phyloP scores from a whole-genome alignment of 2,797 vertebrate species.

The Hoplostethus atlanticus region DNA sequence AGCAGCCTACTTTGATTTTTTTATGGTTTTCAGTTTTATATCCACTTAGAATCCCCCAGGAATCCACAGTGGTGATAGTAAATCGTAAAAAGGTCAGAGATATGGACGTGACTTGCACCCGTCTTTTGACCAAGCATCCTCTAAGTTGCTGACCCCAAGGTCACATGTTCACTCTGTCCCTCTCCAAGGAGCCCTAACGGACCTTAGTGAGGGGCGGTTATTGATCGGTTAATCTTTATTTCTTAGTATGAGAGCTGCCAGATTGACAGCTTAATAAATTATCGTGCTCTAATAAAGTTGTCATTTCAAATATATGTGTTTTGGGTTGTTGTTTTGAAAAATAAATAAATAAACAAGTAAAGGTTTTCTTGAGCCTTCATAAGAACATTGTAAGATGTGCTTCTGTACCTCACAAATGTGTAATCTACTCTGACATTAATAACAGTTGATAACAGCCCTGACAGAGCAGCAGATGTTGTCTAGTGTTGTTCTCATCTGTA shows the following conservation, averaged over 20 bases:
- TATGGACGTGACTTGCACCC: constrained; percentile 10
- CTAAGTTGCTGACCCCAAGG: constrained; percentile 3
- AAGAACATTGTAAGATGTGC: not conserved
- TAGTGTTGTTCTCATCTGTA: no score
- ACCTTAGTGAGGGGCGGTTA: constrained; percentile 31
- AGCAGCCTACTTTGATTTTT: not conserved
- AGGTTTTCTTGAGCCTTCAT: not conserved
- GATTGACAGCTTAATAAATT: constrained; percentile 19
- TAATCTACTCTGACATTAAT: no score
- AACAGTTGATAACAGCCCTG: not conserved
- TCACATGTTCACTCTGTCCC: constrained; percentile 25
- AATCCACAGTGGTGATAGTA: not conserved
- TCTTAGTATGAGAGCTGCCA: constrained; percentile 23
- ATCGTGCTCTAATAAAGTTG: not conserved
- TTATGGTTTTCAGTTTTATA: not conserved
- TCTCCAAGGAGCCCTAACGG: constrained; percentile 36
- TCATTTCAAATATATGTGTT: not conserved
- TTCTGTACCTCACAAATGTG: no score
- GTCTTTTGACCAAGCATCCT: not conserved
- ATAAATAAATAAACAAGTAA: not conserved
- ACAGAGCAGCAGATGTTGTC: not conserved
- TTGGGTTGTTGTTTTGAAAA: not conserved
- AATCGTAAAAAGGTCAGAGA: not conserved
- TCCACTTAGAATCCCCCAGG: not conserved
- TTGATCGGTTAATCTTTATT: constrained; percentile 50